These are phyloP conservation scores for Hydraecia micacea DNA, from an alignment of 2,888 invertebrate genomes.

Conservation along the genomic window DNA sequence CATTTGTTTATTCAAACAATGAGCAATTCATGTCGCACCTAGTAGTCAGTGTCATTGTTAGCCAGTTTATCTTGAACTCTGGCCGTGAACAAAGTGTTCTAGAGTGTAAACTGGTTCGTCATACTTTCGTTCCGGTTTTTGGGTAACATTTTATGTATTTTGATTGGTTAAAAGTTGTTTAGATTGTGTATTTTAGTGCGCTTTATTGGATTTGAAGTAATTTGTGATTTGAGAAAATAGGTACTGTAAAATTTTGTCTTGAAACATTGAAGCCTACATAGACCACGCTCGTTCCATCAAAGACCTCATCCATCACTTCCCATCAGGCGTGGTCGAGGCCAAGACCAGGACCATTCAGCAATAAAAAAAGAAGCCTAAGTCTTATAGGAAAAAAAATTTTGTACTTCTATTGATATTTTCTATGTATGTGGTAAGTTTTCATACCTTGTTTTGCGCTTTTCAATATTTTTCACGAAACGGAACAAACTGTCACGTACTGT, in stretches of 20 bases:
- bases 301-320: background rate
- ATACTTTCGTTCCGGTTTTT: constrained; percentile 19
- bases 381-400: background rate
- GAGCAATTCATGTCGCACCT: constrained; percentile 57
- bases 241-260: background rate
- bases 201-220: constrained; percentile 9
- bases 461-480: background rate
- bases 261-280: background rate
- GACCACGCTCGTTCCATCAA: background rate
- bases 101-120: background rate
- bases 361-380: no score
- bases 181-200: background rate
- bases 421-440: background rate
- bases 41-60: background rate
- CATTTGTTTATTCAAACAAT: constrained; percentile 61
- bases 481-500: background rate
- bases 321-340: no score
- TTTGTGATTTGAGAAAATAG: background rate
- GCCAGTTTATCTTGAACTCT: constrained; percentile 25
- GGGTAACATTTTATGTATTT: background rate
- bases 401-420: background rate
- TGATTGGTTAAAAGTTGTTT: background rate
- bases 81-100: background rate
- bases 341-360: no score
- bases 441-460: background rate